These are phyloP conservation scores for Clistopyga incitator DNA, from an alignment of 2,888 invertebrate genomes.

Conservation along the genomic window DNA sequence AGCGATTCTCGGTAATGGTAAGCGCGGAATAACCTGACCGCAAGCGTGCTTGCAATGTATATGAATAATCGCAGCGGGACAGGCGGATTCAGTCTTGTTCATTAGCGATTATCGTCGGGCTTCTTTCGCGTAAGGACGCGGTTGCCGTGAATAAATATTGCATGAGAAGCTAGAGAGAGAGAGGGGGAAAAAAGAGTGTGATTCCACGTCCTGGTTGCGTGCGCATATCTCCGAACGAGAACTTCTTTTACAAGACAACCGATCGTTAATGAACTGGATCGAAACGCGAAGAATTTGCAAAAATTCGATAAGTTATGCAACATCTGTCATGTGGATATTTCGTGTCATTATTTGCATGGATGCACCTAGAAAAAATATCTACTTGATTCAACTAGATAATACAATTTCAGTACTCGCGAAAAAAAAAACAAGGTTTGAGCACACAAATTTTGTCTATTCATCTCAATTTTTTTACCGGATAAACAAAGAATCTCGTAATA, in stretches of 20 bases:
- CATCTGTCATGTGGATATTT: not conserved
- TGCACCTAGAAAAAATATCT: not conserved
- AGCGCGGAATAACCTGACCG: conserved; percentile 23
- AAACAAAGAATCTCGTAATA: too few species aligned
- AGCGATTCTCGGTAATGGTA: conserved; percentile 13
- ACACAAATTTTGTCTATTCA: too few species aligned
- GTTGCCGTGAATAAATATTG: conserved; percentile 73
- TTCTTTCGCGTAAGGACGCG: conserved; percentile 66
- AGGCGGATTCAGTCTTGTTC: conserved; percentile 58
- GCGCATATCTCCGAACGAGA: conserved; percentile 41
- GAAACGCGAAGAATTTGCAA: not conserved
- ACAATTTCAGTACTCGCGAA: too few species aligned
- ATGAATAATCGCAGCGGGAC: conserved; percentile 32
- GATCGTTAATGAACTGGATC: conserved; percentile 60
- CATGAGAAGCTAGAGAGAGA: conserved; percentile 69
- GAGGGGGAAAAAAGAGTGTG: conserved; percentile 5
- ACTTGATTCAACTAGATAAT: too few species aligned
- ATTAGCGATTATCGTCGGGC: conserved; percentile 73
- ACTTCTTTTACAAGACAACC: conserved; percentile 48
- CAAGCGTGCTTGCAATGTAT: conserved; percentile 43
- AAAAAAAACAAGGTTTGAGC: too few species aligned
- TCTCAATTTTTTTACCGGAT: too few species aligned
- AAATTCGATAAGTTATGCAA: conserved; percentile 21
- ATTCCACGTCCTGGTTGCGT: conserved; percentile 33
- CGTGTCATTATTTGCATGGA: not conserved